These are phyloP conservation scores for Bufo bufo DNA, from an alignment of 2,113 vertebrate species.

Conservation along the genomic window DNA sequence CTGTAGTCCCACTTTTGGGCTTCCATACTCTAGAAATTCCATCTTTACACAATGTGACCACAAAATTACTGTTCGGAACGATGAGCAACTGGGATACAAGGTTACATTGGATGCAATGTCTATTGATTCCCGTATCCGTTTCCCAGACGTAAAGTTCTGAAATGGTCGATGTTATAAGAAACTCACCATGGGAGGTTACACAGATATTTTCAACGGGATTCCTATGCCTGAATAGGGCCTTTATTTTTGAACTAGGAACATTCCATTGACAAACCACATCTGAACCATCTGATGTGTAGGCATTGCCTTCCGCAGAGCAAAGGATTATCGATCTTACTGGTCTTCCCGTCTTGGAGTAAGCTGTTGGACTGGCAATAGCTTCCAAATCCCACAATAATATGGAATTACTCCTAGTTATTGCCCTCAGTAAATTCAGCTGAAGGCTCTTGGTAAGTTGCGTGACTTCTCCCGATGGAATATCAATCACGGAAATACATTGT, in stretches of 20 bases:
- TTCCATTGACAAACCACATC: constrained; percentile 73
- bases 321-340: constrained; percentile 66
- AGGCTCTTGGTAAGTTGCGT: constrained; percentile 64
- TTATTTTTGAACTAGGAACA: constrained; percentile 61
- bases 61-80: constrained; percentile 70
- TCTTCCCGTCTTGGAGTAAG: constrained; percentile 65
- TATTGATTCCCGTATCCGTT: constrained; percentile 69
- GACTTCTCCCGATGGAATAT: constrained; percentile 54
- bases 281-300: constrained; percentile 75
- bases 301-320: constrained; percentile 61
- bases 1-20: constrained; percentile 64
- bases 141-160: constrained; percentile 76
- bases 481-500: constrained; percentile 74
- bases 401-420: constrained; percentile 62
- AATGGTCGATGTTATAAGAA: constrained; percentile 70
- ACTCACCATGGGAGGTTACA: constrained; percentile 64
- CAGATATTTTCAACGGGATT: constrained; percentile 66
- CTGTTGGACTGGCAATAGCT: constrained; percentile 66
- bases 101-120: constrained; percentile 66
- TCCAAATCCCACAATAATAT: constrained; percentile 73
- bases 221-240: constrained; percentile 67
- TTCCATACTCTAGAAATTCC: constrained; percentile 75
- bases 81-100: constrained; percentile 69
- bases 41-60: constrained; percentile 70
- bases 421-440: constrained; percentile 62